Percentiles rank a stretch among this genome's conserved stretches.
Conservation (phyloP, 2,113 vertebrate genomes). For the Verasper variegatus region DNA sequence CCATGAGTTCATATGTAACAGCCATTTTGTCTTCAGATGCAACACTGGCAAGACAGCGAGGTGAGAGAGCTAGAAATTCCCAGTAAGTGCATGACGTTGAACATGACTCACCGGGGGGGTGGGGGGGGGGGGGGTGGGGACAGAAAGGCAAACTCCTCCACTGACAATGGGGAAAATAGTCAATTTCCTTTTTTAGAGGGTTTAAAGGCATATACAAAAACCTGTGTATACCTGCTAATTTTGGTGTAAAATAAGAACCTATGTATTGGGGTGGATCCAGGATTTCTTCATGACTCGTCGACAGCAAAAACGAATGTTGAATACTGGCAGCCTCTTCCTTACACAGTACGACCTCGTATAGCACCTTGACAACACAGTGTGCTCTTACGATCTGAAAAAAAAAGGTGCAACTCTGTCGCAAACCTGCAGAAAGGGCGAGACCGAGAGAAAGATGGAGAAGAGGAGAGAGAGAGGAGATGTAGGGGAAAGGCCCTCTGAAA, state of each 20-base stretch:
- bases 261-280: neutral
- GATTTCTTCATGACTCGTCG: conserved; percentile 20
- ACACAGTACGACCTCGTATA: neutral
- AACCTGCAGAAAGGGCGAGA: neutral
- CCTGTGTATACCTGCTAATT: neutral
- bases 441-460: neutral
- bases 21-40: neutral
- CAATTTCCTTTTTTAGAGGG: neutral
- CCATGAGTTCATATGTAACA: no score
- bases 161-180: neutral
- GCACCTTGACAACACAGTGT: neutral
- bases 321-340: neutral
- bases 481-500: conserved; percentile 12
- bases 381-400: no score
- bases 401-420: no score
- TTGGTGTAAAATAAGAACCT: neutral
- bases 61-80: no score
- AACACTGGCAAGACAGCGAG: neutral
- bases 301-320: conserved; percentile 12
- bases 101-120: neutral
- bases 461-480: neutral
- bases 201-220: neutral
- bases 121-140: no score
- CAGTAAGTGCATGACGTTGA: neutral
- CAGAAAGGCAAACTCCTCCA: neutral